These are phyloP conservation scores for Xiphophorus birchmanni DNA, from an alignment of 2,797 vertebrate genomes.

Conservation along the genomic window DNA sequence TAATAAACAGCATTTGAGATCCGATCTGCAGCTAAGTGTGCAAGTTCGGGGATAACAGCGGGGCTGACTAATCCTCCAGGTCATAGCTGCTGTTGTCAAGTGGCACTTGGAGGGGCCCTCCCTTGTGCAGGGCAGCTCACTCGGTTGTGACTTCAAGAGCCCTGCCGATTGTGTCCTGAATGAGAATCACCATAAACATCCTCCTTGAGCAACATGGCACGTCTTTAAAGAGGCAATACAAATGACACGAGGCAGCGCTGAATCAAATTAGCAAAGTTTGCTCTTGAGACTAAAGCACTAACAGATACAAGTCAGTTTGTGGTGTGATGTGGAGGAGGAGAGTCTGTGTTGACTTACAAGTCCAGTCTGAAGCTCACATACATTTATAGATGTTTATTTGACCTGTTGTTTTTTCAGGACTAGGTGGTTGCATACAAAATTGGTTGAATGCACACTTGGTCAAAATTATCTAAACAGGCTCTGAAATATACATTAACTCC, in stretches of 20 bases:
- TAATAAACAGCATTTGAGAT: slow-evolving; percentile 61
- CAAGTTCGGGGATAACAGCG: slow-evolving; percentile 52
- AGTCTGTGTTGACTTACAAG: neutral
- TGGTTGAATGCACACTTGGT: neutral
- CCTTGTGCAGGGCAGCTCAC: slow-evolving; percentile 33
- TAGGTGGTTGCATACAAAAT: neutral
- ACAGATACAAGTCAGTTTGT: slow-evolving; percentile 16
- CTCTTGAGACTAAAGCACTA: slow-evolving; percentile 43
- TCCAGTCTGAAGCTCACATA: neutral
- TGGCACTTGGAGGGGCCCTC: slow-evolving; percentile 42
- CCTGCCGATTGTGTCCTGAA: slow-evolving; percentile 59
- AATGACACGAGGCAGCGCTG: slow-evolving; percentile 36
- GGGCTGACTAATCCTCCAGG: slow-evolving; percentile 53
- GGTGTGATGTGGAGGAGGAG: neutral
- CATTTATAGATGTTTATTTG: neutral
- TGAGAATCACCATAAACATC: slow-evolving; percentile 63
- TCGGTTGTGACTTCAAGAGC: slow-evolving; percentile 54
- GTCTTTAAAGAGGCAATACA: slow-evolving; percentile 55
- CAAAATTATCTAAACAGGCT: neutral
- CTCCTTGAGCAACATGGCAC: slow-evolving; percentile 64
- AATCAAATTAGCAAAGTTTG: slow-evolving; percentile 64
- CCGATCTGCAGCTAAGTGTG: slow-evolving; percentile 39
- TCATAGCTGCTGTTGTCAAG: slow-evolving; percentile 63
- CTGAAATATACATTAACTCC: neutral
- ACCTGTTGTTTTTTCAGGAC: neutral